phyloP scores from a whole-genome alignment of 2,888 invertebrate species.

The Sacculina carcini region DNA sequence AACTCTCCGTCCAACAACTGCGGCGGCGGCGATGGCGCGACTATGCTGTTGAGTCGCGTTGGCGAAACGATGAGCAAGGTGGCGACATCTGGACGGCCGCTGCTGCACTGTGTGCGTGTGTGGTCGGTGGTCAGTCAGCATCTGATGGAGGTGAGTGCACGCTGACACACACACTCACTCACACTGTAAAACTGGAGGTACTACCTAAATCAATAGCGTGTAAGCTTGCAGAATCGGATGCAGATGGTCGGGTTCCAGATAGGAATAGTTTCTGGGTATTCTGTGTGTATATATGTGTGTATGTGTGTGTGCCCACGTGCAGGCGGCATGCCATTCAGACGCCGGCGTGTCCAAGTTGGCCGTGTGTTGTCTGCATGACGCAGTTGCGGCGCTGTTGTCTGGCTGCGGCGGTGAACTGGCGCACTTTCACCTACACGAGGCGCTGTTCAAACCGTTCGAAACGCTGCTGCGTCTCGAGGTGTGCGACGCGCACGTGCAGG shows the following conservation, averaged over 20 bases:
- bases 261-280: too few relatives aligned
- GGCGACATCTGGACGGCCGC: constrained; percentile 54
- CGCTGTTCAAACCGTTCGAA: constrained; percentile 78
- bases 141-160: constrained; percentile 48
- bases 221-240: not conserved
- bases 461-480: constrained; percentile 74
- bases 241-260: not conserved
- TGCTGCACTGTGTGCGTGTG: constrained; percentile 65
- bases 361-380: constrained; percentile 63
- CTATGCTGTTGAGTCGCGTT: constrained; percentile 42
- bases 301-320: constrained; percentile 14
- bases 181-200: not conserved
- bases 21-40: constrained; percentile 9
- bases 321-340: constrained; percentile 78
- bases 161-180: too few relatives aligned
- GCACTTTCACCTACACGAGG: constrained; percentile 87
- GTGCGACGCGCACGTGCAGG: constrained; percentile 75
- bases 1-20: not conserved
- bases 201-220: not conserved
- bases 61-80: constrained; percentile 70
- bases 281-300: not conserved
- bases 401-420: constrained; percentile 66
- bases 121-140: constrained; percentile 84
- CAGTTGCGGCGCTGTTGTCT: constrained; percentile 57
- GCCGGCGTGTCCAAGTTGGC: constrained; percentile 66